These are phyloP conservation scores for Chaenodraco wilsoni DNA, from an alignment of 2,797 vertebrate genomes.

Conservation along the genomic window DNA sequence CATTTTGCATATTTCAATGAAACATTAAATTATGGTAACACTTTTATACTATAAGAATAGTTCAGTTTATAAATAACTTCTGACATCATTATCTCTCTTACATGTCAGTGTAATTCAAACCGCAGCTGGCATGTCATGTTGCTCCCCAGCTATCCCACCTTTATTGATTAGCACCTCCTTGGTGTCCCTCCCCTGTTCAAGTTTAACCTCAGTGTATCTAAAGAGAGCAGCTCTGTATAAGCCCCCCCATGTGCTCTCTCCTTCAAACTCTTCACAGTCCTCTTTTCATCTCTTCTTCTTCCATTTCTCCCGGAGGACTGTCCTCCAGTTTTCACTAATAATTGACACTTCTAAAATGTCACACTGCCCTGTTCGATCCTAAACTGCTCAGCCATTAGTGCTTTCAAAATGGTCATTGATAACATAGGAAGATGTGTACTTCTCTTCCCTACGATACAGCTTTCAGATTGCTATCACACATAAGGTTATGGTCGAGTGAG, in stretches of 20 bases:
- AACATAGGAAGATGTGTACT: neutral
- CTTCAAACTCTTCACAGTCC: constrained; percentile 19
- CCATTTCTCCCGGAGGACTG: constrained; percentile 15
- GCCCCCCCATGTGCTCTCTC: constrained; percentile 15
- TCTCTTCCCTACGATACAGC: neutral
- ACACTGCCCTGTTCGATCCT: constrained; percentile 33
- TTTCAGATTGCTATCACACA: constrained; percentile 13
- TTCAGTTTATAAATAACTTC: neutral
- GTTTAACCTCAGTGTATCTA: constrained; percentile 27
- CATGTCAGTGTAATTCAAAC: neutral
- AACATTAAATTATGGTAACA: neutral
- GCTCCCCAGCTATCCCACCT: neutral
- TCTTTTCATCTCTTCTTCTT: constrained; percentile 6
- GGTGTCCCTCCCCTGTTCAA: constrained; percentile 16
- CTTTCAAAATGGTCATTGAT: constrained; percentile 20
- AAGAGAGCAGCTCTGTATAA: constrained; percentile 30
- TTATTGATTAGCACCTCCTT: constrained; percentile 21
- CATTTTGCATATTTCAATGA: no score
- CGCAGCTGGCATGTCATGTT: neutral
- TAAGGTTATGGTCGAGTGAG: constrained; percentile 6
- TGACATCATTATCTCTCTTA: neutral
- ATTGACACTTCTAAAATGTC: constrained; percentile 69
- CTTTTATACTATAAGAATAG: neutral
- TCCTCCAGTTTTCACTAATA: constrained; percentile 35
- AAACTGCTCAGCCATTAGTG: constrained; percentile 11